These are phyloP conservation scores for Bicyclus anynana DNA, from an alignment of 1,140 invertebrate genomes.

Conservation along the genomic window DNA sequence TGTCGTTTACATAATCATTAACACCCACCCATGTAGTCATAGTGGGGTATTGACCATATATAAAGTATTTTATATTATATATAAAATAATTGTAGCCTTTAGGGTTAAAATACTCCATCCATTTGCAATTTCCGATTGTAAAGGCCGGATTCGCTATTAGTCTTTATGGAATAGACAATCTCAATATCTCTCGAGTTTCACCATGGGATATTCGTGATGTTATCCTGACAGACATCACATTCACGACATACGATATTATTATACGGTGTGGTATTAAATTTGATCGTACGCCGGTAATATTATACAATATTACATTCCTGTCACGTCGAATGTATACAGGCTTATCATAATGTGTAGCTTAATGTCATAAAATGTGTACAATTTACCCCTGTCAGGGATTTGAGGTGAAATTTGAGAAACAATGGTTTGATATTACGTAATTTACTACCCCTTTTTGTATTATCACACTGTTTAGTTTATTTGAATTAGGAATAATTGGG, in stretches of 20 bases:
- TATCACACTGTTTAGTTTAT: background rate
- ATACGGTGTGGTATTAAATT: conserved; percentile 19
- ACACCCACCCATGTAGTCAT: no score
- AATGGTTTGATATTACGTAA: conserved; percentile 3
- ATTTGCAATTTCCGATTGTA: no score
- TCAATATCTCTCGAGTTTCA: conserved; percentile 3
- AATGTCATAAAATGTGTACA: conserved; percentile 50
- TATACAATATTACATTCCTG: conserved; percentile 65
- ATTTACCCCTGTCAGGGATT: conserved; percentile 52
- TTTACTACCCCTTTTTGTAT: background rate
- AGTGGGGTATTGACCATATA: no score
- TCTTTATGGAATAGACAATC: background rate
- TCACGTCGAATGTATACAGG: conserved; percentile 44
- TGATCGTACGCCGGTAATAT: conserved; percentile 37
- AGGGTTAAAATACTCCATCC: no score
- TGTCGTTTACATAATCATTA: no score
- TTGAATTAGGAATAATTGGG: background rate
- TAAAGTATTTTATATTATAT: no score
- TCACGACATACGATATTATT: conserved; percentile 51
- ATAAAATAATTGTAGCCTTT: no score
- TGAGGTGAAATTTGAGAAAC: conserved; percentile 25
- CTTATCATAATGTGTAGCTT: conserved; percentile 59
- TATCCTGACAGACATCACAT: conserved; percentile 32
- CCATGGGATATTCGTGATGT: conserved; percentile 7
- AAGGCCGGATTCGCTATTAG: background rate